Percentiles rank a stretch among this genome's conserved stretches.
These are phyloP conservation scores for Acipenser oxyrinchus DNA, from an alignment of 2,797 vertebrate species.

Conservation along the genomic window DNA sequence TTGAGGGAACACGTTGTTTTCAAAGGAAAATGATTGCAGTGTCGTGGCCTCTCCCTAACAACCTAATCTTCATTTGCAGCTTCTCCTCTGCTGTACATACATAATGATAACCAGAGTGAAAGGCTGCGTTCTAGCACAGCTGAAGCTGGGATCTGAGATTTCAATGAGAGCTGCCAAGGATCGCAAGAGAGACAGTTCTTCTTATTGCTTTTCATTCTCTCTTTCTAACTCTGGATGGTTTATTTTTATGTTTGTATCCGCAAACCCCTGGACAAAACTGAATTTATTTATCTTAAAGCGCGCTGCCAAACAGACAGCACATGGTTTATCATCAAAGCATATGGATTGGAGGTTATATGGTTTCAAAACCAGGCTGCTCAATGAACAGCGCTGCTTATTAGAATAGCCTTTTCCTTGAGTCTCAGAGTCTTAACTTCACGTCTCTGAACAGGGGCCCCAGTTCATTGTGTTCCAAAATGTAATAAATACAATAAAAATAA, in stretches of 20 bases:
- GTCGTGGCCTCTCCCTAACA: slow-evolving; percentile 4
- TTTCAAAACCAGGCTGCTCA: not conserved
- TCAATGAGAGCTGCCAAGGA: slow-evolving; percentile 2
- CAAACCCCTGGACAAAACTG: not conserved
- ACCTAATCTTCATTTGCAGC: slow-evolving; percentile 13
- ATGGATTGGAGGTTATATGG: not conserved
- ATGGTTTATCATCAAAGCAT: not conserved
- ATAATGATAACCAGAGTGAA: slow-evolving; percentile 8
- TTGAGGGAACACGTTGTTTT: slow-evolving; percentile 1
- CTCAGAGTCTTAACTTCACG: not conserved
- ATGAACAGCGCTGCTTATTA: not conserved
- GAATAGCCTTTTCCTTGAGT: too few species aligned
- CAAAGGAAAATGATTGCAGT: not conserved
- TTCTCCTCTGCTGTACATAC: not conserved
- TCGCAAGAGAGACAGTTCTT: not conserved
- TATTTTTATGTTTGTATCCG: not conserved
- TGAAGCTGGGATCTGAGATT: slow-evolving; percentile 4
- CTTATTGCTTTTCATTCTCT: not conserved
- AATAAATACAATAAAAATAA: too few species aligned
- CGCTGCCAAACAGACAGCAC: not conserved
- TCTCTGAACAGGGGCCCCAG: not conserved
- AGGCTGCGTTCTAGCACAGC: slow-evolving; percentile 1
- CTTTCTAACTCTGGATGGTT: not conserved
- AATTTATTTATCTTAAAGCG: not conserved
- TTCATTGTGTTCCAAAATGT: not conserved